Conservation (phyloP, 2,113 vertebrate genomes). For the Chaetura pelagica region DNA sequence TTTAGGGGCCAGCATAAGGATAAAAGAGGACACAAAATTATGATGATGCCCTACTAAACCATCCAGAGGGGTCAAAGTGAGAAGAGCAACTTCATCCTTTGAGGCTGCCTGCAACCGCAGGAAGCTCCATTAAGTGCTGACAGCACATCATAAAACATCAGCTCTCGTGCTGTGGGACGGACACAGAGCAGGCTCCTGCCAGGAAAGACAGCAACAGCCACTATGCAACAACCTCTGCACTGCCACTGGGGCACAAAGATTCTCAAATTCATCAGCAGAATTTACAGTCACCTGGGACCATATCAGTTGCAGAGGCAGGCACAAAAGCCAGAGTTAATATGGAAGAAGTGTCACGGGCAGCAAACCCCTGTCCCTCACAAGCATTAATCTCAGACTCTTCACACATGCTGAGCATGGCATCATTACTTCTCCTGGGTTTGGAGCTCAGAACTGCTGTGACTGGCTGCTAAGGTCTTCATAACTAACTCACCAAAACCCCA, state of each 20-base stretch:
- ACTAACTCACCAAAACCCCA: background rate
- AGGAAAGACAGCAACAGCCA: background rate
- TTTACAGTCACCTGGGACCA: background rate
- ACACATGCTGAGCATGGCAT: background rate
- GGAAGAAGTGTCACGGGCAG: background rate
- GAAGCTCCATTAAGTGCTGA: slow-evolving; percentile 42
- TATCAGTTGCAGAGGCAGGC: background rate
- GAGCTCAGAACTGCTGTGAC: background rate
- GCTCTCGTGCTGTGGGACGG: background rate
- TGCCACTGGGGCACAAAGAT: background rate
- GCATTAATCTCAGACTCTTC: background rate
- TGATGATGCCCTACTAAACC: background rate
- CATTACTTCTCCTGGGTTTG: background rate
- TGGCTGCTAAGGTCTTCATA: background rate
- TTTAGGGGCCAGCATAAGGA: background rate
- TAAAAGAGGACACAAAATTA: slow-evolving; percentile 4
- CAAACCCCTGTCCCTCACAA: background rate
- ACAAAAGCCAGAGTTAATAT: background rate
- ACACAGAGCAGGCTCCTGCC: background rate
- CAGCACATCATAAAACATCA: background rate
- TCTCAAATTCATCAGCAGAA: background rate
- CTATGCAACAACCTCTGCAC: background rate
- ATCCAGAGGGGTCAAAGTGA: background rate
- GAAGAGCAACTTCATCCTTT: slow-evolving; percentile 28
- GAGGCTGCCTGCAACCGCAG: background rate